These are phyloP conservation scores for Urophycis tenuis DNA, from an alignment of 2,797 vertebrate species.

Conservation along the genomic window DNA sequence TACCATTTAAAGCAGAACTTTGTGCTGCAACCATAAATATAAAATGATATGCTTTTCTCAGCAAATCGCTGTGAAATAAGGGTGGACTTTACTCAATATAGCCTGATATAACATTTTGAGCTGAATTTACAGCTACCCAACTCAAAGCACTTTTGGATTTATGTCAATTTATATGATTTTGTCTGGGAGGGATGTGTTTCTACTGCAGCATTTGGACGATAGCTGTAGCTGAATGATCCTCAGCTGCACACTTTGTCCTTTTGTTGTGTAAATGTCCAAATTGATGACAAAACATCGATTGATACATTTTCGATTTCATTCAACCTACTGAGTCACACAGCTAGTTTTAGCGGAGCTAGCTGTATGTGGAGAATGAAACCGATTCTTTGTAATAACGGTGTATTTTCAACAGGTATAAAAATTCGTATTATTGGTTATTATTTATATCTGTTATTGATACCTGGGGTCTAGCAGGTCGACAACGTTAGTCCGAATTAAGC, in stretches of 20 bases:
- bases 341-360: not conserved
- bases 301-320: not conserved
- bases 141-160: not conserved
- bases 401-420: not conserved
- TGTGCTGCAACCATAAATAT: not conserved
- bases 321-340: not conserved
- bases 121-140: not conserved
- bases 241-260: not conserved
- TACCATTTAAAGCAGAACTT: not conserved
- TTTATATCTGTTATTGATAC: not conserved
- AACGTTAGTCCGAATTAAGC: not conserved
- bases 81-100: not conserved
- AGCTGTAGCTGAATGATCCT: not conserved
- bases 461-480: conserved; percentile 14
- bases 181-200: not conserved
- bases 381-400: not conserved
- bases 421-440: not conserved
- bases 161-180: not conserved
- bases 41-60: not conserved
- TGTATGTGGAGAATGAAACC: not conserved
- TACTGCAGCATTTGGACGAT: not conserved
- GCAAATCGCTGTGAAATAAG: not conserved
- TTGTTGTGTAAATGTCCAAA: not conserved
- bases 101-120: not conserved
- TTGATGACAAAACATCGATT: not conserved